phyloP scores from a whole-genome alignment of 1,140 invertebrate species.

The Tetragonula clypearis region DNA sequence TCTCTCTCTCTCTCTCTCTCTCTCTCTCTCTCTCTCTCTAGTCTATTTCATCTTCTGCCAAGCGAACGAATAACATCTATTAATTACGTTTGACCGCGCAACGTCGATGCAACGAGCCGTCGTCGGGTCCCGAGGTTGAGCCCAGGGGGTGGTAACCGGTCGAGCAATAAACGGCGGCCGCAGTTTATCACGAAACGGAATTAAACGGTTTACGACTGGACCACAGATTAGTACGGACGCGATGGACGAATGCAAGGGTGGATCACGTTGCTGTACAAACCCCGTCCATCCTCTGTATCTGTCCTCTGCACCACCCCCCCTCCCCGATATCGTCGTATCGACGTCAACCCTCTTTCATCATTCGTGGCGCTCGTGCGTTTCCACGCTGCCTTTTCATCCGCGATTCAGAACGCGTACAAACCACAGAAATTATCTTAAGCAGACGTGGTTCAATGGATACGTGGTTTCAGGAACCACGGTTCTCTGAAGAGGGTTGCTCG shows the following conservation, averaged over 20 bases:
- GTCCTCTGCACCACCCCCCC: background rate
- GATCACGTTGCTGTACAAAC: constrained; percentile 42
- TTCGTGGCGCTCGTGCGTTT: background rate
- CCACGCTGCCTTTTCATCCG: constrained; percentile 5
- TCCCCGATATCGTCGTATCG: constrained; percentile 17
- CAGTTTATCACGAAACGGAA: constrained; percentile 82
- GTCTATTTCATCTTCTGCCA: constrained; percentile 18
- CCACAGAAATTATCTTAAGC: constrained; percentile 19
- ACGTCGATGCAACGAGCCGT: constrained; percentile 36
- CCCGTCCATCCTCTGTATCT: constrained; percentile 22
- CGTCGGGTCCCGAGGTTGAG: background rate
- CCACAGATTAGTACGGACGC: constrained; percentile 80
- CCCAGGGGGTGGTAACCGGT: constrained; percentile 29
- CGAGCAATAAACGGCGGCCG: constrained; percentile 73
- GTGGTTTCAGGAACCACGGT: background rate
- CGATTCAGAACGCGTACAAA: constrained; percentile 5
- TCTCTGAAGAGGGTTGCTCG: background rate
- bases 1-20: background rate
- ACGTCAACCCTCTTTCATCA: background rate
- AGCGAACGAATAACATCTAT: constrained; percentile 79
- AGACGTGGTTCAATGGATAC: background rate
- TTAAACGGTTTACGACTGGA: constrained; percentile 82
- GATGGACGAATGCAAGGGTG: constrained; percentile 76
- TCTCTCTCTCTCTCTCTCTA: no score
- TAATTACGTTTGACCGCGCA: constrained; percentile 75